Evolutionary conservation across 2,888 invertebrate genomes (phyloP), one percentile per base, ranked within the genome.

Genomic region (Dolomedes plantarius): DNA sequence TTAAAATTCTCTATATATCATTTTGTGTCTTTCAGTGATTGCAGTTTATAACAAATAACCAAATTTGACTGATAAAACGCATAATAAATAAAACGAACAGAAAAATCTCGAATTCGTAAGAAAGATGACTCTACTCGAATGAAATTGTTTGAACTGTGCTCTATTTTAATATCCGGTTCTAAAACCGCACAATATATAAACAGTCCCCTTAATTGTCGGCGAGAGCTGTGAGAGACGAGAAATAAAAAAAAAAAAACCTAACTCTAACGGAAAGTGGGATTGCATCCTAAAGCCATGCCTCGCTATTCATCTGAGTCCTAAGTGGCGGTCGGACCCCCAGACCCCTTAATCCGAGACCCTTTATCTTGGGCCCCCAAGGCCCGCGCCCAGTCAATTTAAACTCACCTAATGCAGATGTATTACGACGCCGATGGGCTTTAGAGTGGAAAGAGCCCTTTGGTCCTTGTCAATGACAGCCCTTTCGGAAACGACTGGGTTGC

Each of bases 321-420:
- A 86, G 86, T 86, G 86, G 80, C 72, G 76, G 86, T 86, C 73
- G 80, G 80, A 76, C 80, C 68, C 69, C 74, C 82, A 68, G 79
- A 41, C 78, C 75, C 80, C 86, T 73, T 86, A 79, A 86, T 79
- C 79, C 86, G 71, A 36, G 69, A 76, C 13, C 76, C 76, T 86
- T 86, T 80, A 80, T 80, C 76, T 80, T 69, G 71, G 65, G 72
- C 85, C 82, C 81, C 81, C 72, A 67, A 56, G 72, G 77, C 67
- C 64, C 72, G 65, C 65, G 67, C 74, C 68, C 74, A 86, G 69
- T 86, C 85, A 86, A 86, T 86, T 86, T 86, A 86, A 86, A 86
- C 85, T 86, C 78, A 78, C 85, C 85, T 86, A 86, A 86, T 86
- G 85, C 85, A 86, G 85, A 86, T 86, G 85, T 86, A 86, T 86